phyloP scores from a whole-genome alignment of 2,888 invertebrate species.

The Taenaris catops region DNA sequence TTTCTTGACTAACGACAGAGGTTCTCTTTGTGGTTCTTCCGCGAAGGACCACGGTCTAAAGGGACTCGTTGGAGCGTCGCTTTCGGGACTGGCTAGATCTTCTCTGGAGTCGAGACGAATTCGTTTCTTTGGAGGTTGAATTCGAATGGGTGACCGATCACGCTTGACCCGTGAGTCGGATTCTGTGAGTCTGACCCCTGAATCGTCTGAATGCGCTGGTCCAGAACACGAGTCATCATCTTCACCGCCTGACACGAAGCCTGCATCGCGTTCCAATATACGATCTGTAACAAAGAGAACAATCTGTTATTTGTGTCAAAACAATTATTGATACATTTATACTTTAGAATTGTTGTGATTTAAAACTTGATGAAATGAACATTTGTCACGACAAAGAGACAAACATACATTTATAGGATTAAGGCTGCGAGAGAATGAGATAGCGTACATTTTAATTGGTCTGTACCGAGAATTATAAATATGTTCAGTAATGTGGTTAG shows the following conservation, averaged over 20 bases:
- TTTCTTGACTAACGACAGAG: constrained; percentile 81
- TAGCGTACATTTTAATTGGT: too few relatives aligned
- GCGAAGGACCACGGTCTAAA: constrained; percentile 84
- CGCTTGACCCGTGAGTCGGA: constrained; percentile 78
- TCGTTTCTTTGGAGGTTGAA: constrained; percentile 85
- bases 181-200: constrained; percentile 66
- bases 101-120: constrained; percentile 75
- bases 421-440: too few relatives aligned
- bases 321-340: too few relatives aligned
- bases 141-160: constrained; percentile 52
- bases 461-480: too few relatives aligned
- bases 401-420: too few relatives aligned
- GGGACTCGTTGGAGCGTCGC: constrained; percentile 64
- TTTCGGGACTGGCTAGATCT: constrained; percentile 56
- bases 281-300: constrained; percentile 74
- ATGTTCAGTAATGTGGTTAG: too few relatives aligned
- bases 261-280: constrained; percentile 82
- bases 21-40: constrained; percentile 82
- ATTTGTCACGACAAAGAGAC: too few relatives aligned
- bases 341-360: too few relatives aligned
- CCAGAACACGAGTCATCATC: constrained; percentile 82
- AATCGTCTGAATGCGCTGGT: constrained; percentile 74
- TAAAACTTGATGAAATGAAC: too few relatives aligned
- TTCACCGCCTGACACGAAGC: constrained; percentile 87
- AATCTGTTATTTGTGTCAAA: too few relatives aligned